phyloP scores from a whole-genome alignment of 2,888 invertebrate genomes.

The Adelphocoris suturalis region DNA sequence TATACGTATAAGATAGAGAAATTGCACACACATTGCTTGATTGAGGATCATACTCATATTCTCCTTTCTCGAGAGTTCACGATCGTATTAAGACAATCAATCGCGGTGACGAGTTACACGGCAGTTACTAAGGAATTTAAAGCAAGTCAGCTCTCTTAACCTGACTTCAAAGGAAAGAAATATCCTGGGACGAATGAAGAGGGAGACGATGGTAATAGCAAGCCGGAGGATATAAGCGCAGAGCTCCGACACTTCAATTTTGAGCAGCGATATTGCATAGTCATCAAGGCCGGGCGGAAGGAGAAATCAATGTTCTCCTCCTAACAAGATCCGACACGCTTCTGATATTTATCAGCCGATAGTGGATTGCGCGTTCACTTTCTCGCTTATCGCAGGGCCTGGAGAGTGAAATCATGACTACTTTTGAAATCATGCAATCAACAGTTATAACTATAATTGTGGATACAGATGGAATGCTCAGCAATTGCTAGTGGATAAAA shows the following conservation, averaged over 20 bases:
- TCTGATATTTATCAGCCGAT: constrained; percentile 5
- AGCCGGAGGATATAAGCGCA: neutral
- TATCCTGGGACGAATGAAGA: neutral
- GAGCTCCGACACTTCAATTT: constrained; percentile 5
- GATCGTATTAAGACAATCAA: neutral
- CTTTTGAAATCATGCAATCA: neutral
- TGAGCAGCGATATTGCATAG: constrained; percentile 21
- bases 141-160: too few species aligned
- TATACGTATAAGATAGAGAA: too few species aligned
- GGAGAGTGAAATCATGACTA: constrained; percentile 1
- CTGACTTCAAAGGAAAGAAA: constrained; percentile 17
- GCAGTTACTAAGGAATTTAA: neutral
- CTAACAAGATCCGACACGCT: constrained; percentile 31
- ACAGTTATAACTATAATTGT: neutral
- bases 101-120: neutral
- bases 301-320: constrained; percentile 16
- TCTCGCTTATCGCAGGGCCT: neutral
- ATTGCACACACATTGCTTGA: too few species aligned
- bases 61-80: too few species aligned
- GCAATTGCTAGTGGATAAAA: too few species aligned
- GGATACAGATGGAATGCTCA: too few species aligned
- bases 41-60: too few species aligned
- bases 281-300: constrained; percentile 8
- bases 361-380: neutral
- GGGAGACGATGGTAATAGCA: neutral